Evolutionary conservation across 2,797 vertebrate species (phyloP).

Genomic region (Sebastes alutus): DNA sequence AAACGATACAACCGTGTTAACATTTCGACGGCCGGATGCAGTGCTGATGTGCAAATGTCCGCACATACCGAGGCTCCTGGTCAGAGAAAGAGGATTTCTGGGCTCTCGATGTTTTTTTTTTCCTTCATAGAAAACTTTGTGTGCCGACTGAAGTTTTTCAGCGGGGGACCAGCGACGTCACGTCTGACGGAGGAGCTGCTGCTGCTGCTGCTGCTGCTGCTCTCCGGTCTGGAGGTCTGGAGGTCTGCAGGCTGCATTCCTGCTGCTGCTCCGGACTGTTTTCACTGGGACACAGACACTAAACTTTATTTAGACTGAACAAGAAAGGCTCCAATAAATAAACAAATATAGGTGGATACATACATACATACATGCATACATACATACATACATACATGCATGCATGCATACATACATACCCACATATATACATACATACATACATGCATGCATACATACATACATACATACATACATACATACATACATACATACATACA

Average conservation of each 20-base stretch:
- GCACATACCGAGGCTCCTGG: conserved; percentile 60
- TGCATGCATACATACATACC: too few relatives aligned
- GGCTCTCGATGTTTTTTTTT: conserved; percentile 34
- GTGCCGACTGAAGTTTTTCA: conserved; percentile 54
- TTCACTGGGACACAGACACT: conserved; percentile 10
- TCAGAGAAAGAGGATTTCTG: neutral
- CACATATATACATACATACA: too few relatives aligned
- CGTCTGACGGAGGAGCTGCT: conserved; percentile 69
- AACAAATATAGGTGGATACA: neutral
- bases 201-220: conserved; percentile 38
- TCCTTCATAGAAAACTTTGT: conserved; percentile 55
- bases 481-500: too few relatives aligned
- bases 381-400: too few relatives aligned
- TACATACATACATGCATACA: too few relatives aligned
- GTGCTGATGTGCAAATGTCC: conserved; percentile 21
- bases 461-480: too few relatives aligned
- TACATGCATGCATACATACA: too few relatives aligned
- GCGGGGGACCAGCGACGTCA: conserved; percentile 78
- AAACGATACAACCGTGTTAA: conserved; percentile 24
- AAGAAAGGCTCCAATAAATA: neutral
- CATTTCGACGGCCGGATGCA: conserved; percentile 73
- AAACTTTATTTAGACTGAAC: neutral
- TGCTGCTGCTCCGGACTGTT: conserved; percentile 37
- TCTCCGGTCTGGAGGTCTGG: conserved; percentile 14
- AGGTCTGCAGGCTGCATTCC: conserved; percentile 44